A percentile compares a stretch with the other conserved stretches of the same genome.
Evolutionary conservation across 2,888 invertebrate species (phyloP).

Genomic region (Sericinus montela): DNA sequence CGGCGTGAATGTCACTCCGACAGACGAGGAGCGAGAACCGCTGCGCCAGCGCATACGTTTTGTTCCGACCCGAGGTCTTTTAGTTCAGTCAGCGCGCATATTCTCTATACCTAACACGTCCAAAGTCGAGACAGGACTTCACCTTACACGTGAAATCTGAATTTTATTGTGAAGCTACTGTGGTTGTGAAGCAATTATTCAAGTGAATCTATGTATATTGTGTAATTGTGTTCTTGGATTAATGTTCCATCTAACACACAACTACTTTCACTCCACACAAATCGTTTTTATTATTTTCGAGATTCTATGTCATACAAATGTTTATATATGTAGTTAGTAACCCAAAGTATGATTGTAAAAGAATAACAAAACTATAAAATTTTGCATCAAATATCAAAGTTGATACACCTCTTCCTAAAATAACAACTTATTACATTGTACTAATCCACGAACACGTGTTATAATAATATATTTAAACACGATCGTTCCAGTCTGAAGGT

Average conservation of each 20-base stretch:
- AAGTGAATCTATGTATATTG: neutral
- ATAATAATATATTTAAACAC: slow-evolving; percentile 25
- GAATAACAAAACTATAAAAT: neutral
- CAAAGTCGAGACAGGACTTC: slow-evolving; percentile 3
- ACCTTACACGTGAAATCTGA: slow-evolving; percentile 5
- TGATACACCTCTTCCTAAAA: slow-evolving; percentile 1
- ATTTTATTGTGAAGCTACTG: slow-evolving; percentile 11
- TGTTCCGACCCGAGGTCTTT: slow-evolving; percentile 33
- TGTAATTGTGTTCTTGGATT: slow-evolving; percentile 1
- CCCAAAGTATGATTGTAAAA: too few relatives aligned
- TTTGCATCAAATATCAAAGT: neutral
- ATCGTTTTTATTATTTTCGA: too few relatives aligned
- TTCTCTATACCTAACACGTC: slow-evolving; percentile 33
- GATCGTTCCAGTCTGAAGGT: slow-evolving; percentile 31
- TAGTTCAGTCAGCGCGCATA: slow-evolving; percentile 59
- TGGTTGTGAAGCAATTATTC: slow-evolving; percentile 6
- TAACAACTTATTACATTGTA: slow-evolving; percentile 21
- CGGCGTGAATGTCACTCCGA: slow-evolving; percentile 47
- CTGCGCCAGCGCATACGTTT: slow-evolving; percentile 45
- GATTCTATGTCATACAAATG: neutral
- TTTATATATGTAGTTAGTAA: neutral
- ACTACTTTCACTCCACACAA: too few relatives aligned
- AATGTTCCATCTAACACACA: neutral
- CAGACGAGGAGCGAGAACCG: slow-evolving; percentile 34
- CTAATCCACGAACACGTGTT: slow-evolving; percentile 20